Evolutionary conservation across 1,140 invertebrate species (phyloP), one percentile per base, ranked within the genome.

Genomic region (Trigoniulus corallinus): DNA sequence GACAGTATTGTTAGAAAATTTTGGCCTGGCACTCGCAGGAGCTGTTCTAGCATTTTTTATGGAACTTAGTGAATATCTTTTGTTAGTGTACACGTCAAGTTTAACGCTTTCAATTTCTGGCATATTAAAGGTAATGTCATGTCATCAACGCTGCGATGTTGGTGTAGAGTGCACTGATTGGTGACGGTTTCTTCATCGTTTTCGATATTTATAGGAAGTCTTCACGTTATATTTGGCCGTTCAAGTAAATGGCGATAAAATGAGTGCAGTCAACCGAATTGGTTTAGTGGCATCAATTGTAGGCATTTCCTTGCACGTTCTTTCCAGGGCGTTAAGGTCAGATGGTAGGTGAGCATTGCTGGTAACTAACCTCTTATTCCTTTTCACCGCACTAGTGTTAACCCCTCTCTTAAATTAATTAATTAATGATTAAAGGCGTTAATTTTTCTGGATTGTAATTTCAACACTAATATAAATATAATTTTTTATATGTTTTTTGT

Each of bases 21-120:
- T 69, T 29, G 58, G 59, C 21, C 55, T 68, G 39, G 65, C 83
- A 23, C 48, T 78, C 20, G 55, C 67, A 25, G 92, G 93, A 39
- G 87, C 88, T 45, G 66, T 87, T 44, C 70, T 97, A 55, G 94
- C 93, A 26, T 96, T 97, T 69, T 74, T 81, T 47, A 88, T 98
- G 84, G 95, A 98, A 76, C 70, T 93, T 53, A 81, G 79, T 62
- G 94, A 98, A 71, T 97, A 89, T 66, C 70, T 96, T 50, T 80
- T 98, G 44, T 77, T 98, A 46, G 82, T 82, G 18, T 81, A 85
- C 62, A 96, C 92, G n/a, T 98, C 94, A 59, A 94, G 92, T 75
- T 78, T 98, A 29, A 98, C 94, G 2, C 71, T 98, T 25, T 89
- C 89, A 3, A 85, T 98, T 59, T 80, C 88, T 50, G 92, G 93